These are phyloP conservation scores for Nothoprocta pentlandii DNA, from an alignment of 2,113 vertebrate genomes.

Conservation along the genomic window DNA sequence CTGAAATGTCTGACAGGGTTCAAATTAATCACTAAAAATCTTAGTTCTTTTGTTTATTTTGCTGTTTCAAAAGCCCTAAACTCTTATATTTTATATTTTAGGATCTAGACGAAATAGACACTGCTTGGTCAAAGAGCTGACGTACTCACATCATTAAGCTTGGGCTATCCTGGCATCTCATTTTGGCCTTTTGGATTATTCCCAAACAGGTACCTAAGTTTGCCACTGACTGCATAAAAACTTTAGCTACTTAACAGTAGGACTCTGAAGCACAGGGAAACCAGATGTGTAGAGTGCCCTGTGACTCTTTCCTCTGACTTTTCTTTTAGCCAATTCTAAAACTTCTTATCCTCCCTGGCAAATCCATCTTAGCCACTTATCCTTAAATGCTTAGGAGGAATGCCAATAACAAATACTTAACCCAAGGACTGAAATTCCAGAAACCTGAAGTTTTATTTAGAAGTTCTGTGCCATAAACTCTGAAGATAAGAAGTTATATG, in stretches of 20 bases:
- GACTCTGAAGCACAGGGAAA: background rate
- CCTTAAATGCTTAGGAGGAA: background rate
- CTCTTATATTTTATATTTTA: background rate
- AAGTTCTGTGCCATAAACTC: background rate
- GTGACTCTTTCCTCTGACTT: background rate
- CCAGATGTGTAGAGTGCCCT: rapidly evolving
- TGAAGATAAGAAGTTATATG: background rate
- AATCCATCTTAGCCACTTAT: slow-evolving; percentile 32
- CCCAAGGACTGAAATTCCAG: background rate
- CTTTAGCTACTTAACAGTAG: background rate
- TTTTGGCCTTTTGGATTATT: background rate
- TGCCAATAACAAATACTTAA: slow-evolving; percentile 11
- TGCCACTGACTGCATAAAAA: background rate
- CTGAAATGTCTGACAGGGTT: background rate
- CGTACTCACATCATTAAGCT: background rate
- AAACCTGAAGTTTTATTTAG: background rate
- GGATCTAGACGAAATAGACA: background rate
- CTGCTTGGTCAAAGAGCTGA: background rate
- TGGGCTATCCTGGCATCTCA: background rate
- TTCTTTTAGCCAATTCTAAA: background rate
- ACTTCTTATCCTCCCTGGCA: background rate
- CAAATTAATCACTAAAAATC: background rate
- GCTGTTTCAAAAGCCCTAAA: background rate
- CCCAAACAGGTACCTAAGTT: background rate
- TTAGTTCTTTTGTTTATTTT: background rate